phyloP scores from a whole-genome alignment of 2,113 vertebrate genomes.

The Gorsachius goisagi region DNA sequence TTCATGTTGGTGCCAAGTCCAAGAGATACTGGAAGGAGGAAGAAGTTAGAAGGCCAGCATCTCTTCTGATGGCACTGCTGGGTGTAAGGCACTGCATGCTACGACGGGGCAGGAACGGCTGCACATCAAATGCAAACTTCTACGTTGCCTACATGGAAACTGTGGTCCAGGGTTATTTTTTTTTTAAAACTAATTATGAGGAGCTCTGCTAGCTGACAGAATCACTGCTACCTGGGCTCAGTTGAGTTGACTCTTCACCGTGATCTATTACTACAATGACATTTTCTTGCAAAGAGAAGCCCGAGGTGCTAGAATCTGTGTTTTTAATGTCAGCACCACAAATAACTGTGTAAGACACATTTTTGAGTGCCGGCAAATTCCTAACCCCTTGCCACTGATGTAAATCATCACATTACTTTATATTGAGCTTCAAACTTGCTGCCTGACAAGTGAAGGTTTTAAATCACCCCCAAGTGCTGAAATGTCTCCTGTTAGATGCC shows the following conservation, averaged over 20 bases:
- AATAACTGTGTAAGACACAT: not conserved
- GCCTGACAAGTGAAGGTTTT: not conserved
- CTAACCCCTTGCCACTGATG: not conserved
- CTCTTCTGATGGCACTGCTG: not conserved
- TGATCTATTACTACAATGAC: conserved; percentile 7
- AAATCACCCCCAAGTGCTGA: conserved; percentile 19
- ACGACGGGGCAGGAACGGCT: not conserved
- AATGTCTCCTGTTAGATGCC: not conserved
- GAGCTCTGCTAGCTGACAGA: not conserved
- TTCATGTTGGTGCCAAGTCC: not conserved
- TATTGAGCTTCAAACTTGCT: not conserved
- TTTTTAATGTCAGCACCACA: conserved; percentile 4
- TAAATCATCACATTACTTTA: not conserved
- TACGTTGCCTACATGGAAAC: not conserved
- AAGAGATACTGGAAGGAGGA: not conserved
- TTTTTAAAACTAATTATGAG: not conserved
- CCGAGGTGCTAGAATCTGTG: not conserved
- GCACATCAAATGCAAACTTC: not conserved
- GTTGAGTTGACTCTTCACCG: not conserved
- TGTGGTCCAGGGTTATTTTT: not conserved
- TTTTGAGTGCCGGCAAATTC: conserved; percentile 32
- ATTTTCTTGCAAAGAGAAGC: conserved; percentile 29
- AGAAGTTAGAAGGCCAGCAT: not conserved
- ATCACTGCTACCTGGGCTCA: not conserved
- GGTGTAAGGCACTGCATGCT: no score